These are phyloP conservation scores for Halcyon badia DNA, from an alignment of 2,797 vertebrate species.

Conservation along the genomic window DNA sequence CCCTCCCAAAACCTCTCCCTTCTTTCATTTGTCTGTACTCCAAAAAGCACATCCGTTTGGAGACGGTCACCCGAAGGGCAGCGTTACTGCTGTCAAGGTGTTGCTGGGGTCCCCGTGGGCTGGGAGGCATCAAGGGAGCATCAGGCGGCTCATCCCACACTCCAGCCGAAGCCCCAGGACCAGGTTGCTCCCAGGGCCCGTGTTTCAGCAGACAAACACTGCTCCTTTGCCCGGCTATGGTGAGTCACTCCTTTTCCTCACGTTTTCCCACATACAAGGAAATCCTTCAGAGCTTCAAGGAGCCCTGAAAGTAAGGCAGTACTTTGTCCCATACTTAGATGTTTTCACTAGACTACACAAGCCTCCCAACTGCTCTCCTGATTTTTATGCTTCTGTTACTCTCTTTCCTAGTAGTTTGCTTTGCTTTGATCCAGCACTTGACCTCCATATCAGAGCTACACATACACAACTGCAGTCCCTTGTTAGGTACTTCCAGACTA, in stretches of 20 bases:
- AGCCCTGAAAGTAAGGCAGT: not conserved
- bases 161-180: not conserved
- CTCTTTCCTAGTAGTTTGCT: not conserved
- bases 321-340: not conserved
- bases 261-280: not conserved
- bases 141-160: not conserved
- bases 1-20: not conserved
- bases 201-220: not conserved
- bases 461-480: not conserved
- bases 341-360: not conserved
- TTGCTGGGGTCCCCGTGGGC: not conserved
- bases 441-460: not conserved
- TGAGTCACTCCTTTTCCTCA: not conserved
- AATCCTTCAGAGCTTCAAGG: not conserved
- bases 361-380: not conserved
- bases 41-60: rapidly evolving
- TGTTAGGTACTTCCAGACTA: not conserved
- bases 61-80: not conserved
- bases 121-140: rapidly evolving
- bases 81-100: rapidly evolving
- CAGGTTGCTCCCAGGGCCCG: not conserved
- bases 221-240: not conserved
- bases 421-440: not conserved
- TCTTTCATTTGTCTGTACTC: not conserved
- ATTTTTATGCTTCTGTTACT: not conserved